Percentiles rank a stretch among this genome's conserved stretches.
Evolutionary conservation across 2,113 vertebrate genomes (phyloP).

Genomic region (Phocoena phocoena): DNA sequence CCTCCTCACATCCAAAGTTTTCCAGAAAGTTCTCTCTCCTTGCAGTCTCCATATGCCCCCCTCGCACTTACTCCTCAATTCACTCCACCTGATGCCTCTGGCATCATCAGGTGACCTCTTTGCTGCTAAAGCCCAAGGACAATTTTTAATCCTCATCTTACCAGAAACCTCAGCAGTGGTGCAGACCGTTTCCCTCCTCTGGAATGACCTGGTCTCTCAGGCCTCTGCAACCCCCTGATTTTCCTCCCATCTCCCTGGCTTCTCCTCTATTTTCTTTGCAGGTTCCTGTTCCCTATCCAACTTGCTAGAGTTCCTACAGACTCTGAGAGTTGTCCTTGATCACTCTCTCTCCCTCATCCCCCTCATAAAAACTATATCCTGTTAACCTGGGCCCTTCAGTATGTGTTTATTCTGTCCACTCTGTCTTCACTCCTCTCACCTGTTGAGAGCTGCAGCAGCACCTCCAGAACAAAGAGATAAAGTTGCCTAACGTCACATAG

Average conservation of each 20-base stretch:
- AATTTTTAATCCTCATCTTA: neutral
- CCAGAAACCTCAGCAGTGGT: neutral
- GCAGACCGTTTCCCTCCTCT: neutral
- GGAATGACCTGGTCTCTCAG: neutral
- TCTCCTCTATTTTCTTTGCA: neutral
- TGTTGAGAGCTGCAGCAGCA: neutral
- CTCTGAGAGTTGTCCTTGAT: neutral
- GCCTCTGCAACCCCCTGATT: neutral
- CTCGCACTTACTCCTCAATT: constrained; percentile 40
- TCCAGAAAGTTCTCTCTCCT: constrained; percentile 44
- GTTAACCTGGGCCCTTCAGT: neutral
- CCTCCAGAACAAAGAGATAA: neutral
- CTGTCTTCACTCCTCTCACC: neutral
- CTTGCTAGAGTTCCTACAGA: neutral
- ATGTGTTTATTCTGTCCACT: neutral
- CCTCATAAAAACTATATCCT: neutral
- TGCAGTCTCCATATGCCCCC: constrained; percentile 55
- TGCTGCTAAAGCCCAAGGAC: neutral
- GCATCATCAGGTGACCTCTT: neutral
- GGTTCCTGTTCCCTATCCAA: neutral
- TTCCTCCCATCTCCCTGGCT: neutral
- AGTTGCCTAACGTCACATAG: neutral
- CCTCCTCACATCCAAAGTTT: constrained; percentile 36
- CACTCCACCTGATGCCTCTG: neutral
- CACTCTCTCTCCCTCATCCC: neutral